Conservation (phyloP, 2,797 vertebrate genomes). For the Syndactyla subalaris region DNA sequence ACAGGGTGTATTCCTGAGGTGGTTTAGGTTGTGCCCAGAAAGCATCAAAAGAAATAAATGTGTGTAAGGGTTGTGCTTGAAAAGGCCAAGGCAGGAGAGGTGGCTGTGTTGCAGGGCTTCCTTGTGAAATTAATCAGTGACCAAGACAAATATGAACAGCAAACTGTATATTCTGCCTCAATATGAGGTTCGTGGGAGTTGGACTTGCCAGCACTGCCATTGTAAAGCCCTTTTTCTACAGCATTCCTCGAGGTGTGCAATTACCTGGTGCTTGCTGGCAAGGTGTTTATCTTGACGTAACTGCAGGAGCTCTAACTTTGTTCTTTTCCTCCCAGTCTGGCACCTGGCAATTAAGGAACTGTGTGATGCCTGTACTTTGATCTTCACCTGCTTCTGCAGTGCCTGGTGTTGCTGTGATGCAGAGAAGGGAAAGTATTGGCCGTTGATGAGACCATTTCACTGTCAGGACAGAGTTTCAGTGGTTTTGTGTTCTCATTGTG, state of each 20-base stretch:
- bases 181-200: not conserved
- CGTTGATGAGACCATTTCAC: fast-evolving
- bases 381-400: not conserved
- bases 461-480: not conserved
- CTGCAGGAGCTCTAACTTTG: not conserved
- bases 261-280: fast-evolving
- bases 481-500: not conserved
- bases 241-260: not conserved
- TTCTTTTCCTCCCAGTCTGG: not conserved
- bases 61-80: conserved; percentile 37
- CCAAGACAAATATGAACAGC: not conserved
- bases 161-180: not conserved
- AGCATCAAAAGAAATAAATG: conserved; percentile 28
- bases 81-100: conserved; percentile 19
- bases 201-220: not conserved
- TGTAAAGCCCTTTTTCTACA: not conserved
- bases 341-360: not conserved
- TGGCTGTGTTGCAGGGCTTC: not conserved
- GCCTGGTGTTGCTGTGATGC: not conserved
- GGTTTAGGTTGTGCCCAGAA: not conserved
- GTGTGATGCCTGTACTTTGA: not conserved
- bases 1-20: not conserved
- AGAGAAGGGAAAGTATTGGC: not conserved
- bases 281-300: not conserved
- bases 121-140: conserved; percentile 19